Conservation (phyloP, 2,797 vertebrate species). For the Philypnodon macrostomus region DNA sequence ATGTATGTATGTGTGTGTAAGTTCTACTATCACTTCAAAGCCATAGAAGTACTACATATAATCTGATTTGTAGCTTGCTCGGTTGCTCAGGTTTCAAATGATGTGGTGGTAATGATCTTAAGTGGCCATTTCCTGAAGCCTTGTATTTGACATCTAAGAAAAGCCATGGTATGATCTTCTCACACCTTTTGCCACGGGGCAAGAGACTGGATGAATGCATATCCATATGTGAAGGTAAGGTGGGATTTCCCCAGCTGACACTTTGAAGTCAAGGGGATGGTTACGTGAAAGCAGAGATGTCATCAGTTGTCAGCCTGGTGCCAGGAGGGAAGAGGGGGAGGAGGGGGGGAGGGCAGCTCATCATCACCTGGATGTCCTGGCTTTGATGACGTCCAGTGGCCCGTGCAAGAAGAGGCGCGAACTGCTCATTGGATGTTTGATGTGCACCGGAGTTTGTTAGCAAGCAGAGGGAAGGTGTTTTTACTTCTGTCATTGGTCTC, state of each 20-base stretch:
- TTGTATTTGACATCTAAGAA: conserved; percentile 28
- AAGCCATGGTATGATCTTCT: conserved; percentile 36
- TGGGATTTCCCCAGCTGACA: conserved; percentile 68
- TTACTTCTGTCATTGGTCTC: background rate
- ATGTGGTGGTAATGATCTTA: conserved; percentile 30
- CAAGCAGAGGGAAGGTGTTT: conserved; percentile 22
- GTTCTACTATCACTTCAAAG: background rate
- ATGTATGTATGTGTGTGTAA: too few relatives aligned
- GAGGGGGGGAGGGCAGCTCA: conserved; percentile 38
- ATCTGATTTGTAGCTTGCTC: background rate
- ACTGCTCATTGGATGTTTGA: conserved; percentile 24
- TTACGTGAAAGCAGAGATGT: conserved; percentile 58
- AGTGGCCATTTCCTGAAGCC: conserved; percentile 18
- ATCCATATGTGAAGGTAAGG: conserved; percentile 11
- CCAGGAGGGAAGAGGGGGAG: conserved; percentile 25
- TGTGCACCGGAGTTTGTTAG: conserved; percentile 25
- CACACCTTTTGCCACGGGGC: conserved; percentile 8
- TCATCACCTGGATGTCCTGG: conserved; percentile 48
- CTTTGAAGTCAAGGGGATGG: conserved; percentile 64
- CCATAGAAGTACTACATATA: background rate
- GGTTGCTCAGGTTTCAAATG: conserved; percentile 14
- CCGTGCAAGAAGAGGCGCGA: conserved; percentile 31
- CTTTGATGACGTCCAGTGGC: conserved; percentile 57
- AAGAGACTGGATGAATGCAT: conserved; percentile 18
- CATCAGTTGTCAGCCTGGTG: conserved; percentile 65